phyloP scores from a whole-genome alignment of 2,888 invertebrate species.

The Psococerastis gibbosa region DNA sequence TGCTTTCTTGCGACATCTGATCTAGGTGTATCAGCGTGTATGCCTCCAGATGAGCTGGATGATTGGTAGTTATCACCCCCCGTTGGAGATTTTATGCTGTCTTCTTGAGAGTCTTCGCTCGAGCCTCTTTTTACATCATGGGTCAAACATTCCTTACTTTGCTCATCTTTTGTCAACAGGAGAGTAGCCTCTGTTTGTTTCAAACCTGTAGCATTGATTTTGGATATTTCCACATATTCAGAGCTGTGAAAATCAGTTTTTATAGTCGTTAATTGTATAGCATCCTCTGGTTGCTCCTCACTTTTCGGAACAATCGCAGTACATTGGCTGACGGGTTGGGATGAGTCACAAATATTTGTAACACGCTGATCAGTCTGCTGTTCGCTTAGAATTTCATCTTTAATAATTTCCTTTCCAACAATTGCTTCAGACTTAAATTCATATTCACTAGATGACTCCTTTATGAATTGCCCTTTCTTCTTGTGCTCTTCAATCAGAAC shows the following conservation, averaged over 20 bases:
- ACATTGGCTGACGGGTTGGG: background rate
- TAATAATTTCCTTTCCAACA: slow-evolving; percentile 18
- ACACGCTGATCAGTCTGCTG: background rate
- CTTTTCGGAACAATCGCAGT: no score
- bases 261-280: slow-evolving; percentile 13
- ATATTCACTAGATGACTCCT: slow-evolving; percentile 54
- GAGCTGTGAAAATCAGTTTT: slow-evolving; percentile 19
- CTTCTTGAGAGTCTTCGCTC: slow-evolving; percentile 28
- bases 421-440: slow-evolving; percentile 48
- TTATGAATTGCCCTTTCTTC: slow-evolving; percentile 33
- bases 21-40: slow-evolving; percentile 18
- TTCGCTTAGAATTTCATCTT: slow-evolving; percentile 17
- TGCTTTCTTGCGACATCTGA: slow-evolving; percentile 16
- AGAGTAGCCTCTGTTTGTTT: background rate
- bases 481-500: slow-evolving; percentile 48
- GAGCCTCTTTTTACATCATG: slow-evolving; percentile 24
- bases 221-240: background rate
- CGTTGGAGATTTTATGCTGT: slow-evolving; percentile 28
- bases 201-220: background rate
- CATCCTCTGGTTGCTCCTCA: slow-evolving; percentile 5
- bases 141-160: background rate
- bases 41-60: slow-evolving; percentile 24
- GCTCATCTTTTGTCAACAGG: background rate
- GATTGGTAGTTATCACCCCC: slow-evolving; percentile 31
- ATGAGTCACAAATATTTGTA: slow-evolving; percentile 8